Base-by-base conservation (phyloP, 2,888 invertebrate genomes). In the Sacculina carcini region DNA sequence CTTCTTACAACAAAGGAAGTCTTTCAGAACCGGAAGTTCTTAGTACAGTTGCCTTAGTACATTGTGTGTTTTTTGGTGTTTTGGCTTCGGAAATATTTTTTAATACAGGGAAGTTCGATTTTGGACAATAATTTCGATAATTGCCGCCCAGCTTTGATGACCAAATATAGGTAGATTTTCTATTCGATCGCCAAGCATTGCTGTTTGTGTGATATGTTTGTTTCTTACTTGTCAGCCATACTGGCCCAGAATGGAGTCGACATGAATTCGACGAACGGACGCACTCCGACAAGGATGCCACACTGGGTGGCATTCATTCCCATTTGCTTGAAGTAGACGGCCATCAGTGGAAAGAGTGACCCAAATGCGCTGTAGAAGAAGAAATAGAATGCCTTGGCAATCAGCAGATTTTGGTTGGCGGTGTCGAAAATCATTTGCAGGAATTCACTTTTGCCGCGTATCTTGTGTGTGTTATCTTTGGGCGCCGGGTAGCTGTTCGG, bases 331-430 rank as follows among this genome's bases (percentile, higher is more conserved):
- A 98, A 98, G 69, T 96, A 99, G 44, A 98, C 87, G 34, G 92
- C 96, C 80, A 98, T 85, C 55, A 99, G 70, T 0, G 98, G 98
- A 65, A 96, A 98, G 16, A 98, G 73, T 1, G 90, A 90, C 6
- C 98, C 98, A 65, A 98, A 98, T 1, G 96, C 94, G 39, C 94
- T 89, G 68, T 94, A 98, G 71, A 96, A 98, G 73, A 94, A 94
- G 69, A 99, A 94, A 67, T 98, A 98, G 69, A 98, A 98, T 23
- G 86, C 79, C 68, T 98, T 96, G 59, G 90, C 89, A 51, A 90
- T 79, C 58, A 96, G 73, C 50, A 98, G 71, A 66, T 92, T 89
- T 59, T 82, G 83, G 66, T 90, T 86, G 38, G 87, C 79, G 32
- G 78, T 71, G 31, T 84, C 81, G 64, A 78, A 80, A 57, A 86